Base-by-base conservation (phyloP, 2,113 vertebrate species). In the Bettongia penicillata region DNA sequence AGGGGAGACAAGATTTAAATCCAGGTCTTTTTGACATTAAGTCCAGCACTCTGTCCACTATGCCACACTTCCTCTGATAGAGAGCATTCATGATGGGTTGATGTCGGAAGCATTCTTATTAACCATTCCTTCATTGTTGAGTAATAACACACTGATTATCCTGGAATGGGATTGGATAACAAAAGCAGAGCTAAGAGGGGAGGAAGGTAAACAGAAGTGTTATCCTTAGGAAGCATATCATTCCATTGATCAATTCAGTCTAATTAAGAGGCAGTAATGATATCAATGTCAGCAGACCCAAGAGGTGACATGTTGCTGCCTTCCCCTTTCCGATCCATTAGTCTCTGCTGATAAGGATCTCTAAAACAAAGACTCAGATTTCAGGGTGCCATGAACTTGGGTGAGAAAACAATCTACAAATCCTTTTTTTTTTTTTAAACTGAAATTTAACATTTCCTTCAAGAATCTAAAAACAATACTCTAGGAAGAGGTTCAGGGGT, bases 121-220 rank as follows among this genome's bases (percentile, higher is more conserved):
- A n/a, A n/a, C n/a, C n/a, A n/a, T n/a, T n/a, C n/a, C n/a, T n/a
- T n/a, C n/a, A n/a, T n/a, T 91, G 89, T n/a, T 26, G 92, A 47
- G 3, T 22, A 51, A 51, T 89, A 43, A 8, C 26, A 26, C 28
- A 26, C 28, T 25, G 53, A 52, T 3, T 3, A 77, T 51, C 47
- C 48, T 52, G 24, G 68, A 16, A 19, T 12, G 55, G 8, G 52
- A 84, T 9, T 52, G 90, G 92, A 28, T 50, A 31, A 61, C 51
- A 77, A 91, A 77, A 51, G 31, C 51, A 9, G 8, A 23, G 24
- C 55, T 84, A 50, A 52, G 31, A 84, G 31, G 37, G 47, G 55
- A 92, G 77, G 77, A 92, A 91, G 51, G 77, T 53, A 89, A 49
- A 94, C 93, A 94, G 92, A 92, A 91, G 92, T 68, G 51, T 51